Percentiles rank a stretch among this genome's conserved stretches.
phyloP scores from a whole-genome alignment of 2,113 vertebrate species.

The Propithecus coquereli region DNA sequence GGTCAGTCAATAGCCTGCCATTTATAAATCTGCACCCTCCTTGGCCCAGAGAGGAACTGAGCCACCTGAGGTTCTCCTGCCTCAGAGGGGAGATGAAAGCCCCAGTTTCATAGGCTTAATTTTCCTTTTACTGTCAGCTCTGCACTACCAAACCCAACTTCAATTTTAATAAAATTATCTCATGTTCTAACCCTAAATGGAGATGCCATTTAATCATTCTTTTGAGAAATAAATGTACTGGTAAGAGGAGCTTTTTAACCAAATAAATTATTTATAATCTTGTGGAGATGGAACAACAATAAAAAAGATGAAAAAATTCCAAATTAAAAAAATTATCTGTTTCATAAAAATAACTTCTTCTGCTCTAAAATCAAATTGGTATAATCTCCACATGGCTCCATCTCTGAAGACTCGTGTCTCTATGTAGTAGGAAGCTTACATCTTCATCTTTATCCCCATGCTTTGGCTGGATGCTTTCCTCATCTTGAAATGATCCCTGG shows the following conservation, averaged over 20 bases:
- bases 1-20: not conserved
- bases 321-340: constrained; percentile 8
- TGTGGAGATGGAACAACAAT: not conserved
- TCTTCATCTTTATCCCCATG: not conserved
- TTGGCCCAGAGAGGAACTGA: not conserved
- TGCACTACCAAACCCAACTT: not conserved
- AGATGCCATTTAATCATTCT: not conserved
- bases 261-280: constrained; percentile 42
- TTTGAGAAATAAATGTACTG: not conserved
- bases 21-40: not conserved
- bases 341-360: constrained; percentile 42
- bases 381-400: not conserved
- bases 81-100: not conserved
- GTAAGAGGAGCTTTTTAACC: not conserved
- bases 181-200: not conserved
- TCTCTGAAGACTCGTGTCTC: not conserved
- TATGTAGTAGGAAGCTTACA: not conserved
- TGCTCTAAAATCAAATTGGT: constrained; percentile 3
- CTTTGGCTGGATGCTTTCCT: constrained; percentile 12
- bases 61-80: not conserved
- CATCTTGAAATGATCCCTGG: not conserved
- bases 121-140: not conserved
- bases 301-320: not conserved
- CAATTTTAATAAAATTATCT: constrained; percentile 2
- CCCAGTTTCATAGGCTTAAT: not conserved